Evolutionary conservation across 1,140 invertebrate species (phyloP), one percentile per base, ranked within the genome.

Genomic region (Drosophila ohnishii): DNA sequence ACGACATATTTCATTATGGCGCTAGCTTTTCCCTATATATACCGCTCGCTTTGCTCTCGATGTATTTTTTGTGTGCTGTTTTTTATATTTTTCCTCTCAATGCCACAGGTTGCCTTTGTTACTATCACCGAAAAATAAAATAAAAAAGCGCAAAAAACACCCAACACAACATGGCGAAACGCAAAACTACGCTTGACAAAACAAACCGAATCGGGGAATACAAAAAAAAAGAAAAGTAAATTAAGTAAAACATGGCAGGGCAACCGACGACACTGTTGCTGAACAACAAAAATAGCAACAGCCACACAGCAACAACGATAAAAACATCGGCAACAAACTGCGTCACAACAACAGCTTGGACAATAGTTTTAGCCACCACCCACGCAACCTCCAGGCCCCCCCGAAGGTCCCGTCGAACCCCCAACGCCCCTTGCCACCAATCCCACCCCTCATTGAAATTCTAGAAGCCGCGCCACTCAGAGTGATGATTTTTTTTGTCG

Each of bases 101-200:
- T 71, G 67, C 67, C 67, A 71, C 67, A 71, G 65, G 65, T 71
- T 71, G 67, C 51, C 67, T 71, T 71, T 71, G 67, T 71, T 58
- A 47, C 35, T 57, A 34, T 71, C 50, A 28, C 64, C 37, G 13
- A 48, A 57, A 64, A 19, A 40, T 25, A 39, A 65, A 32, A 45
- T 25, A 45, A 45, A 50, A n/a, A 50, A 30, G 25, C 47, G 47
- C 16, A 30, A 30, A 28, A 35, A 45, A 10, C 8, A 25, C 2
- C 14, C 16, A 11, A 48, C 45, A 28, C 47, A 16, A 30, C 25
- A 57, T 34, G 16, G 40, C 22, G 13, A 37, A 65, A 50, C 14
- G 32, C 19, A 34, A 69, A 66, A 44, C 65, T 53, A 69, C 65
- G 64, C 65, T 65, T 65, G 60, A 69, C 65, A 65, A 65, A 69